phyloP scores from a whole-genome alignment of 2,113 vertebrate species.

The Thamnophis sirtalis region DNA sequence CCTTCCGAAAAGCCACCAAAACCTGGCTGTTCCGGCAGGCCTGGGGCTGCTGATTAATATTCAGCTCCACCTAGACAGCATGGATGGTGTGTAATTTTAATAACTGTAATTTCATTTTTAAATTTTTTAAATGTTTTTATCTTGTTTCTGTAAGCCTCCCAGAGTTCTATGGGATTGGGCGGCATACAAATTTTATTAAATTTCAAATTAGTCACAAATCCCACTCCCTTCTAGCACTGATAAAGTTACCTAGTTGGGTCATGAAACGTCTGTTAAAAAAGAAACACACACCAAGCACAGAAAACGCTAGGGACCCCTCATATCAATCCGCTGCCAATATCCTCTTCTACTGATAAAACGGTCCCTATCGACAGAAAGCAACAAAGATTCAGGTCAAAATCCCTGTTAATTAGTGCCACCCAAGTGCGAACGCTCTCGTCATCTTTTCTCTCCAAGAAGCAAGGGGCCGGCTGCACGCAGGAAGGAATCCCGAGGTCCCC shows the following conservation, averaged over 20 bases:
- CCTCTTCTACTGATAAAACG: neutral
- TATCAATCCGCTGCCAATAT: neutral
- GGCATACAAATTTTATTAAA: no score
- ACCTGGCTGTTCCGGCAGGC: no score
- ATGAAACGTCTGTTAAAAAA: neutral
- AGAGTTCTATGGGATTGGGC: no score
- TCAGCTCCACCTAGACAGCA: no score
- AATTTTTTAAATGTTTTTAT: no score
- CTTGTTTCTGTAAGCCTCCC: no score
- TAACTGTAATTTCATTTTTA: no score
- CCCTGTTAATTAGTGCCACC: slow-evolving; percentile 51
- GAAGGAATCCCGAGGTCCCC: slow-evolving; percentile 75
- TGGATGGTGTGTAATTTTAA: no score
- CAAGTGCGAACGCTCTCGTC: slow-evolving; percentile 31
- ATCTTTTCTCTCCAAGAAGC: slow-evolving; percentile 52
- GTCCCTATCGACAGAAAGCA: neutral
- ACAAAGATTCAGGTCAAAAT: neutral
- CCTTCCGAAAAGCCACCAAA: no score
- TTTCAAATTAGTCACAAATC: no score
- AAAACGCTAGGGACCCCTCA: neutral
- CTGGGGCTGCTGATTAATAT: no score
- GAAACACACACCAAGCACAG: neutral
- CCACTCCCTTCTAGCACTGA: neutral
- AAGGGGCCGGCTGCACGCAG: slow-evolving; percentile 63
- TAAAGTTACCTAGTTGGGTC: neutral